Evolutionary conservation across 2,113 vertebrate genomes (phyloP).

Genomic region (Megaleporinus macrocephalus): DNA sequence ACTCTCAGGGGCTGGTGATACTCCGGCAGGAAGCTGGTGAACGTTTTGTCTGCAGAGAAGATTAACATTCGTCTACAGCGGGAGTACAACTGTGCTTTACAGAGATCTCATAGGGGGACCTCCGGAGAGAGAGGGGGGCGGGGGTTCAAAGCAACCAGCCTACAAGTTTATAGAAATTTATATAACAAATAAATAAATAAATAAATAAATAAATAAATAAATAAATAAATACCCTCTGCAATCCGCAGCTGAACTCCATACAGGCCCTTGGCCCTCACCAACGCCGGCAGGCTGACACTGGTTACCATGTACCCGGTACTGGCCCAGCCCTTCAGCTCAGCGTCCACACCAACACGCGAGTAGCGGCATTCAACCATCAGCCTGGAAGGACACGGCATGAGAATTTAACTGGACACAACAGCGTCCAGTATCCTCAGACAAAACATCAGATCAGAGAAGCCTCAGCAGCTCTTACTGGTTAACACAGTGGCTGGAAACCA

Average conservation of each 20-base stretch:
- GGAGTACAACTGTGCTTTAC: too few species aligned
- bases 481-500: too few species aligned
- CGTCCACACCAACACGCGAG: conserved; percentile 2
- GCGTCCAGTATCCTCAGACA: too few species aligned
- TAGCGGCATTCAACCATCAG: conserved; percentile 76
- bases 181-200: too few species aligned
- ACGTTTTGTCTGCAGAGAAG: conserved; percentile 61
- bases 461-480: too few species aligned
- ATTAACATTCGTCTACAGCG: too few species aligned
- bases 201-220: too few species aligned
- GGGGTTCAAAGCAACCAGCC: too few species aligned
- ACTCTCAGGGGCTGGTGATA: conserved; percentile 63
- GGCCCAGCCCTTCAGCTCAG: neutral
- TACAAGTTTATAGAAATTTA: too few species aligned
- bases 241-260: conserved; percentile 69
- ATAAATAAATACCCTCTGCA: conserved; percentile 62
- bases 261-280: conserved; percentile 47
- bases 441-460: too few species aligned
- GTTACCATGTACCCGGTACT: conserved; percentile 71
- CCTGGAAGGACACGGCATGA: conserved; percentile 50
- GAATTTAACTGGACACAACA: neutral
- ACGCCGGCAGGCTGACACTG: conserved; percentile 39
- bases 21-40: conserved; percentile 55
- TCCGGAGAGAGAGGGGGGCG: too few species aligned
- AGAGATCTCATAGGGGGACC: too few species aligned